phyloP scores from a whole-genome alignment of 2,797 vertebrate species.

The Hemibagrus guttatus region DNA sequence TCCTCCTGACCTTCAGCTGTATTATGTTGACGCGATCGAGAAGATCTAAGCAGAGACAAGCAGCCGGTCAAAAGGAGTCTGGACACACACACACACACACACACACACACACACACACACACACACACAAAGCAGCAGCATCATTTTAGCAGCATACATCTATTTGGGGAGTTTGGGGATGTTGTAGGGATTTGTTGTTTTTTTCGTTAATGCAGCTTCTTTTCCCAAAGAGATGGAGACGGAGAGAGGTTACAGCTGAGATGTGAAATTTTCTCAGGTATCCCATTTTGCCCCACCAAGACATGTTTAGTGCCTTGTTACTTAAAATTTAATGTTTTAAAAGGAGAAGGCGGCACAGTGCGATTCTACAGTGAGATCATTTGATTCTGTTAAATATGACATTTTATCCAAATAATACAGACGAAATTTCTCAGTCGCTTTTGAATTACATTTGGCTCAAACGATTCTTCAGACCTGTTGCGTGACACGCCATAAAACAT shows the following conservation, averaged over 20 bases:
- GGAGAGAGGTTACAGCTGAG: neutral
- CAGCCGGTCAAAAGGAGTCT: conserved; percentile 45
- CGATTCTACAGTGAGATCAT: too few species aligned
- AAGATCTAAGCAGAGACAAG: conserved; percentile 34
- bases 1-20: conserved; percentile 75
- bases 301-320: neutral
- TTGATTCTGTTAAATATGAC: too few species aligned
- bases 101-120: conserved; percentile 31
- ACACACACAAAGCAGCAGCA: too few species aligned
- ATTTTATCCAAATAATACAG: too few species aligned
- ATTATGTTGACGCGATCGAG: conserved; percentile 67
- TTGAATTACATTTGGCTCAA: too few species aligned
- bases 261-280: neutral
- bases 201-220: neutral
- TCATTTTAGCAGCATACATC: too few species aligned
- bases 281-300: neutral
- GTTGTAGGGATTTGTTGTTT: conserved; percentile 21
- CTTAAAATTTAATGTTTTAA: too few species aligned
- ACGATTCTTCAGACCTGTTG: too few species aligned
- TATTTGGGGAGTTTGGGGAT: neutral
- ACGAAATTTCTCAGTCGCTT: too few species aligned
- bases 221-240: neutral
- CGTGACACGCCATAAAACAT: too few species aligned
- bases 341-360: too few species aligned
- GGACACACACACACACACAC: conserved; percentile 42